A percentile compares a stretch with the other conserved stretches of the same genome.
Evolutionary conservation across 1,140 invertebrate species (phyloP).

Genomic region (Cyclina sinensis): DNA sequence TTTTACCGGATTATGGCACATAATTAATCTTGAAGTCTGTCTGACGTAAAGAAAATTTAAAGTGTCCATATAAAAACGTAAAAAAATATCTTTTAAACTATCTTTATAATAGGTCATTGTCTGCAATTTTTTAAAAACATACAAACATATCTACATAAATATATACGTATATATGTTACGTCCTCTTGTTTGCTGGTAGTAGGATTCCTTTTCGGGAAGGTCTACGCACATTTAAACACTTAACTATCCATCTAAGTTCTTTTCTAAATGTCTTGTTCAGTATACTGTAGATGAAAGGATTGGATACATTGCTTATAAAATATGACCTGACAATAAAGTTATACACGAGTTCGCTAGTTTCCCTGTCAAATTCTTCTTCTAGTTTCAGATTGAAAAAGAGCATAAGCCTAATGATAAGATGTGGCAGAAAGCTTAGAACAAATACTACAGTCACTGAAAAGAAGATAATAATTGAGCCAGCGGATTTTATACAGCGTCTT

Average conservation of each 20-base stretch:
- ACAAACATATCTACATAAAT: too few species aligned
- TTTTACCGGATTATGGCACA: too few species aligned
- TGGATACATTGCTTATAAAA: conserved; percentile 80
- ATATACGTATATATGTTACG: too few species aligned
- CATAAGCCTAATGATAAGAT: conserved; percentile 74
- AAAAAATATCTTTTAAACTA: too few species aligned
- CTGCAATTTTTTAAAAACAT: too few species aligned
- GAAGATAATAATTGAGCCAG: conserved; percentile 79
- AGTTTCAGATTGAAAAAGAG: conserved; percentile 74
- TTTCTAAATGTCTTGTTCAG: conserved; percentile 79
- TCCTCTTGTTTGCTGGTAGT: not conserved
- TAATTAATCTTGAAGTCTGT: too few species aligned
- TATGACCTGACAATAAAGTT: conserved; percentile 81
- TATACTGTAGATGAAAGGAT: conserved; percentile 83
- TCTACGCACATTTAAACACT: conserved; percentile 26
- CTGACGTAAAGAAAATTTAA: too few species aligned
- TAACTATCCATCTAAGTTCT: conserved; percentile 70
- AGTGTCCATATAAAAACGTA: too few species aligned
- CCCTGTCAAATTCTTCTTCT: conserved; percentile 37
- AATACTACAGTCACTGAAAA: conserved; percentile 81
- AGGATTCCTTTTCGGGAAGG: not conserved
- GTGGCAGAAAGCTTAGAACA: conserved; percentile 82
- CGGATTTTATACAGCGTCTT: conserved; percentile 54
- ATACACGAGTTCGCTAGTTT: conserved; percentile 71
- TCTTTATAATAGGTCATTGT: too few species aligned